These are phyloP conservation scores for Rhagonycha lutea DNA, from an alignment of 2,888 invertebrate genomes.

Conservation along the genomic window DNA sequence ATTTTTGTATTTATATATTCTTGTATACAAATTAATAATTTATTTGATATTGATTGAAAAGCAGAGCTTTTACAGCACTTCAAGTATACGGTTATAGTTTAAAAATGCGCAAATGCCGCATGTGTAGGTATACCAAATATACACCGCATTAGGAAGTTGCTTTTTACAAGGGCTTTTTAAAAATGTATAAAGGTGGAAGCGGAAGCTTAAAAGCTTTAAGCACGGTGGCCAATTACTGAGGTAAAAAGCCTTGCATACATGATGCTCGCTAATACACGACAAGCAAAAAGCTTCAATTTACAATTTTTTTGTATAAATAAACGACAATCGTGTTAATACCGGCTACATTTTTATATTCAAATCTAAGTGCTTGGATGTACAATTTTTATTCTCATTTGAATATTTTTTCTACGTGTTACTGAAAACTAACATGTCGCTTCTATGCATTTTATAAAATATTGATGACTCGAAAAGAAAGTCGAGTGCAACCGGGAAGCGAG, in stretches of 20 bases:
- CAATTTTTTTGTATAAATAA: slow-evolving; percentile 7
- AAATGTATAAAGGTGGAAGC: slow-evolving; percentile 55
- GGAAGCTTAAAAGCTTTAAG: slow-evolving; percentile 57
- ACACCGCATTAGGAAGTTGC: slow-evolving; percentile 36
- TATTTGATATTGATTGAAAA: not conserved
- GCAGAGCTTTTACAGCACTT: slow-evolving; percentile 22
- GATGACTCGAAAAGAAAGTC: too few species aligned
- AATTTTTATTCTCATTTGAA: not conserved
- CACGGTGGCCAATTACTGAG: slow-evolving; percentile 56
- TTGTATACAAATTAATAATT: too few species aligned
- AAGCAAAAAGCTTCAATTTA: slow-evolving; percentile 24
- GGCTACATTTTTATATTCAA: not conserved
- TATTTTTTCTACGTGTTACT: not conserved
- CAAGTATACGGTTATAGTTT: slow-evolving; percentile 21
- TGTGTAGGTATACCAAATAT: slow-evolving; percentile 35
- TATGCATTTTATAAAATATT: not conserved
- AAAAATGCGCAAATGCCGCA: slow-evolving; percentile 34
- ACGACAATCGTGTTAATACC: not conserved
- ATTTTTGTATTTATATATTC: too few species aligned
- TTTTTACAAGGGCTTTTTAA: slow-evolving; percentile 50
- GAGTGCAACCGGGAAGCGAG: not conserved
- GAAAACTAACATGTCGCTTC: not conserved
- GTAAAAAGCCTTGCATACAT: slow-evolving; percentile 55
- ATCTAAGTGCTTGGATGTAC: not conserved
- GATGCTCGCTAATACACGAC: slow-evolving; percentile 46